phyloP scores from a whole-genome alignment of 2,888 invertebrate species.

The Augiades crinisus region DNA sequence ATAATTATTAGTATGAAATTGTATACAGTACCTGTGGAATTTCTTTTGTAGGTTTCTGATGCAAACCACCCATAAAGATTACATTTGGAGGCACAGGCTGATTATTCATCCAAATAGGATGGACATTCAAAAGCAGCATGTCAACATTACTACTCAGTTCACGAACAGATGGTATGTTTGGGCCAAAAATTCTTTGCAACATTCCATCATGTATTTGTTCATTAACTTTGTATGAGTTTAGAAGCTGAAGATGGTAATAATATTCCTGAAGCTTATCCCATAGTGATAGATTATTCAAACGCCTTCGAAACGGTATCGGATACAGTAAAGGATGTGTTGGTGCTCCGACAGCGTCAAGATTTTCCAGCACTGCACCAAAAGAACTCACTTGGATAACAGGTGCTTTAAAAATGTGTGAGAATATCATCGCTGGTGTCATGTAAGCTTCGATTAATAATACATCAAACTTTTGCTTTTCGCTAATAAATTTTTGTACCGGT shows the following conservation, averaged over 20 bases:
- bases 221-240: too few species aligned
- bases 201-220: constrained; percentile 1
- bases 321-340: constrained; percentile 37
- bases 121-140: constrained; percentile 57
- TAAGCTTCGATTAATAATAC: constrained; percentile 43
- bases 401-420: constrained; percentile 40
- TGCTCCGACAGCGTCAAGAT: constrained; percentile 35
- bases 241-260: background rate
- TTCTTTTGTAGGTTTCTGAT: constrained; percentile 45
- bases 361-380: constrained; percentile 33
- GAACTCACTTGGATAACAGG: constrained; percentile 46
- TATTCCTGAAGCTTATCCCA: background rate
- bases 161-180: constrained; percentile 31
- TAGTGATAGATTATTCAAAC: background rate
- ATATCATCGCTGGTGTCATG: constrained; percentile 32
- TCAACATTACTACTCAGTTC: constrained; percentile 43
- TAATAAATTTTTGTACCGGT: background rate
- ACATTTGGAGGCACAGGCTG: constrained; percentile 56
- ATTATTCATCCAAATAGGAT: constrained; percentile 49
- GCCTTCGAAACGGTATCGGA: constrained; percentile 13
- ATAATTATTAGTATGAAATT: too few species aligned
- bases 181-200: constrained; percentile 25
- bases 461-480: constrained; percentile 37
- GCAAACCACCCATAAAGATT: constrained; percentile 57
- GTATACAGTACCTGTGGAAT: constrained; percentile 50